These are phyloP conservation scores for Gryon sp. DNA, from an alignment of 1,140 invertebrate species.

Conservation along the genomic window DNA sequence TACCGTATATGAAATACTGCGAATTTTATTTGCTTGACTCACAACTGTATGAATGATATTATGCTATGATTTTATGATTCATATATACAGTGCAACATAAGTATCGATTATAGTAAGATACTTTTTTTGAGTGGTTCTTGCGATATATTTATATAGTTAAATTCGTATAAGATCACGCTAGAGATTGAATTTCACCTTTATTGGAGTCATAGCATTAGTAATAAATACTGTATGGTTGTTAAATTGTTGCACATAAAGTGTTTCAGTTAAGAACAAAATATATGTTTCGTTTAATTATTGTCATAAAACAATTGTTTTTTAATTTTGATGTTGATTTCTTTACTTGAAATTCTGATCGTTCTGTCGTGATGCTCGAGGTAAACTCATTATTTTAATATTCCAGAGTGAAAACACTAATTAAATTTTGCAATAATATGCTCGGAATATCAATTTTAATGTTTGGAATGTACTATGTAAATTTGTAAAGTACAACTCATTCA, in stretches of 20 bases:
- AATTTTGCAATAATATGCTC: neutral
- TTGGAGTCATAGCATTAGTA: slow-evolving; percentile 46
- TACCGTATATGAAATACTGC: slow-evolving; percentile 18
- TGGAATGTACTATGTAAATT: neutral
- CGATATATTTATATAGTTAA: slow-evolving; percentile 48
- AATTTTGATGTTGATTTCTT: slow-evolving; percentile 4
- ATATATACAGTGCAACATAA: slow-evolving; percentile 17
- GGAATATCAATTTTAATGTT: neutral
- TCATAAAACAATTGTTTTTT: neutral
- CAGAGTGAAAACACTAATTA: neutral
- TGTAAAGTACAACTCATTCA: too few relatives aligned
- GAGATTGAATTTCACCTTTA: slow-evolving; percentile 51
- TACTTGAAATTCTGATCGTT: too few relatives aligned
- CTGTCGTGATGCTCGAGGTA: neutral
- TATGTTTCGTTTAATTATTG: slow-evolving; percentile 10
- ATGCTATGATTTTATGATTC: slow-evolving; percentile 36
- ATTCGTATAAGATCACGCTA: slow-evolving; percentile 34
- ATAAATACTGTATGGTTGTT: slow-evolving; percentile 26
- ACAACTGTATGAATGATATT: slow-evolving; percentile 39
- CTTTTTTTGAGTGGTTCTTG: slow-evolving; percentile 40
- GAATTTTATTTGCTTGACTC: slow-evolving; percentile 42
- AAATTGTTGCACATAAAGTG: slow-evolving; percentile 44
- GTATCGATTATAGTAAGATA: slow-evolving; percentile 49
- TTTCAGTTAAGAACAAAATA: slow-evolving; percentile 8
- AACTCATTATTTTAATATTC: neutral